These are phyloP conservation scores for Rhinophrynus dorsalis DNA, from an alignment of 2,797 vertebrate genomes.

Conservation along the genomic window DNA sequence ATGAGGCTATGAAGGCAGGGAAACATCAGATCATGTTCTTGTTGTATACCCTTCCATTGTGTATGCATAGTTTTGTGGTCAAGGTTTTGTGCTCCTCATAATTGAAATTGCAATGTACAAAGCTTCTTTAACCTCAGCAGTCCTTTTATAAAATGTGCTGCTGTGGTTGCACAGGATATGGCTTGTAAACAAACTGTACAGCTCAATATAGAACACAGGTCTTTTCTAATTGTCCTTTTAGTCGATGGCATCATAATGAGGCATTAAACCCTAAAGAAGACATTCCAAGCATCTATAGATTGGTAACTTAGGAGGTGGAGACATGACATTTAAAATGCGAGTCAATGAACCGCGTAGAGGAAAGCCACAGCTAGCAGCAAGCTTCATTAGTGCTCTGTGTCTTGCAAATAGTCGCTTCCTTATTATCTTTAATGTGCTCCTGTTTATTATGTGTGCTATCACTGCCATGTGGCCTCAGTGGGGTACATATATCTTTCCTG, in stretches of 20 bases:
- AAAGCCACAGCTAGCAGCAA: not conserved
- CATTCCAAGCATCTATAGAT: constrained; percentile 8
- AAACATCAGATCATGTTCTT: too few relatives aligned
- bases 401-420: not conserved
- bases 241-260: constrained; percentile 6
- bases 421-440: not conserved
- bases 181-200: not conserved
- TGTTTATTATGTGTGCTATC: not conserved
- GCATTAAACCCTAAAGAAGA: constrained; percentile 1
- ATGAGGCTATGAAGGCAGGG: too few relatives aligned
- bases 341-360: constrained; percentile 19
- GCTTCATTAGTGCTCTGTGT: constrained; percentile 21
- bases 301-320: not conserved
- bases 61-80: too few relatives aligned
- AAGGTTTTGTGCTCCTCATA: too few relatives aligned
- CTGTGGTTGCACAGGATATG: not conserved
- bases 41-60: too few relatives aligned
- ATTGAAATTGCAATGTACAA: too few relatives aligned
- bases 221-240: not conserved
- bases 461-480: not conserved
- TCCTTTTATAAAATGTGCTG: not conserved
- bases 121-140: too few relatives aligned
- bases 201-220: not conserved
- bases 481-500: not conserved
- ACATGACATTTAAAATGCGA: constrained; percentile 14